Evolutionary conservation across 2,113 vertebrate species (phyloP).

Genomic region (Phrynosoma platyrhinos): DNA sequence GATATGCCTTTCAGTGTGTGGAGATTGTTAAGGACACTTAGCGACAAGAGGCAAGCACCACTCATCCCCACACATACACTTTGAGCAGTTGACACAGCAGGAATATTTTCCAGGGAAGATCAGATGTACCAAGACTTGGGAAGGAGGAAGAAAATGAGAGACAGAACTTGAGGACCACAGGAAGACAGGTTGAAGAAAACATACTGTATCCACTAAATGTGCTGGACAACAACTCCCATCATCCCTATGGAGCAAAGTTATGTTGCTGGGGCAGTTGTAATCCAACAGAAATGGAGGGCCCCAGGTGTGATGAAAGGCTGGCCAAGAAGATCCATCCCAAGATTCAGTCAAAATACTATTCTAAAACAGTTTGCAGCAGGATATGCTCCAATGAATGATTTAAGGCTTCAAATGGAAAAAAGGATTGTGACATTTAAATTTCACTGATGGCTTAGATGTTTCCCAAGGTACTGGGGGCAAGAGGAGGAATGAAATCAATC

Average conservation of each 20-base stretch:
- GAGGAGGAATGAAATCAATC: background rate
- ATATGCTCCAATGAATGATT: slow-evolving; percentile 1
- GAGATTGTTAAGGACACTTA: background rate
- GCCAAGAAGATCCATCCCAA: background rate
- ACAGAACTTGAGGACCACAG: background rate
- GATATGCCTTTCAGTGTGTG: background rate
- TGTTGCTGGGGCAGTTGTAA: background rate
- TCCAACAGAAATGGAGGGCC: background rate
- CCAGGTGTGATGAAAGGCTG: background rate
- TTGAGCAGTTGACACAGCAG: background rate
- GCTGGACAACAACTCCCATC: background rate
- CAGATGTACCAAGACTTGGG: too few relatives aligned
- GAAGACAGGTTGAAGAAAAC: background rate
- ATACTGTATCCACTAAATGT: background rate
- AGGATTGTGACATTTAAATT: slow-evolving; percentile 50
- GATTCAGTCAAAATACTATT: background rate
- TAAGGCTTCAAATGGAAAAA: slow-evolving; percentile 20
- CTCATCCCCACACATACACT: background rate
- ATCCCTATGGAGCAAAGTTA: background rate
- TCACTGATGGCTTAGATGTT: slow-evolving; percentile 15
- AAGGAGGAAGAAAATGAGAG: too few relatives aligned
- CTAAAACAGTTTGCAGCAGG: slow-evolving; percentile 49
- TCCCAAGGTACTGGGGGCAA: background rate
- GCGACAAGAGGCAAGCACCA: background rate
- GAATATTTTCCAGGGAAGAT: too few relatives aligned